phyloP scores from a whole-genome alignment of 2,797 vertebrate species.

The Arctocebus calabarensis region DNA sequence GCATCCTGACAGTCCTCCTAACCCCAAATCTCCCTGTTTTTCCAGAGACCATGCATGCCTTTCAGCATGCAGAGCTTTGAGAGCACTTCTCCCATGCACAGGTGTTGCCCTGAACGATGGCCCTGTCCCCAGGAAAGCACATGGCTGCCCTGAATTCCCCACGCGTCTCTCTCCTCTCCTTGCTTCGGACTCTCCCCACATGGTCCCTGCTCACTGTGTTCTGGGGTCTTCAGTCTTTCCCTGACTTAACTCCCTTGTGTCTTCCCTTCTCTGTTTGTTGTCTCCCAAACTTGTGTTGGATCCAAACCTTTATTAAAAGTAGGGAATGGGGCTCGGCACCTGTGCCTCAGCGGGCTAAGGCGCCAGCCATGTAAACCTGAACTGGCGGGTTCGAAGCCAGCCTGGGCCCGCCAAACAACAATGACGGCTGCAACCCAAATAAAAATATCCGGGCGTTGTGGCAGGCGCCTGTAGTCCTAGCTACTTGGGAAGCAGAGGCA shows the following conservation, averaged over 20 bases:
- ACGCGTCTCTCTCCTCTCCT: not conserved
- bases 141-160: accelerated
- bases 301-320: not conserved
- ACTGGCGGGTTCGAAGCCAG: too few relatives aligned
- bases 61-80: not conserved
- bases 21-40: not conserved
- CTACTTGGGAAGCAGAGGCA: too few relatives aligned
- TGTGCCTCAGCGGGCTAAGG: too few relatives aligned
- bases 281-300: not conserved
- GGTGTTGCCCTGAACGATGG: not conserved
- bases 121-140: not conserved
- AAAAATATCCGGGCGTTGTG: too few relatives aligned
- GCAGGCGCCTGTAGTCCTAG: too few relatives aligned
- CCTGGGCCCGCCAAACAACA: too few relatives aligned
- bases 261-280: not conserved
- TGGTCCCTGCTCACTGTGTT: too few relatives aligned
- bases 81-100: not conserved
- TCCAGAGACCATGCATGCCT: not conserved
- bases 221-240: not conserved
- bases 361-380: too few relatives aligned
- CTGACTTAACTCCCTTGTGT: not conserved
- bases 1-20: not conserved
- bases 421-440: too few relatives aligned
- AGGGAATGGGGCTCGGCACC: too few relatives aligned
- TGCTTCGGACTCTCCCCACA: not conserved